These are phyloP conservation scores for Caloenas nicobarica DNA, from an alignment of 2,113 vertebrate species.

Conservation along the genomic window DNA sequence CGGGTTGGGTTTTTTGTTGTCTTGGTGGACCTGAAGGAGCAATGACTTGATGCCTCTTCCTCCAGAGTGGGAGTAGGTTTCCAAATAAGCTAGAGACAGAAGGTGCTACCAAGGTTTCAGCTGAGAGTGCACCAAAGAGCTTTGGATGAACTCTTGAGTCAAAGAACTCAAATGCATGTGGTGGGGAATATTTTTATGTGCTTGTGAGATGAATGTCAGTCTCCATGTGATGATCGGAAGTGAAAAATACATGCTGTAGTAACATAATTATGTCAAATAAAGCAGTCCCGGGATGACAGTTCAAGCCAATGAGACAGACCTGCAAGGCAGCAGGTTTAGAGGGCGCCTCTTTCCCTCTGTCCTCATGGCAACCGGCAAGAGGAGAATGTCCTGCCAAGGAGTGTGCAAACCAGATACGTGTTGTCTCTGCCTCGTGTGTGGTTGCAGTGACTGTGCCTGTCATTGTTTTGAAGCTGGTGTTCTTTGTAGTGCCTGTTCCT, in stretches of 20 bases:
- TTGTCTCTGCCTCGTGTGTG: constrained; percentile 27
- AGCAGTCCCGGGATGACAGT: background rate
- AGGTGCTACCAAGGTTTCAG: background rate
- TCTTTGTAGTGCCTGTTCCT: background rate
- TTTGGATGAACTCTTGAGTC: background rate
- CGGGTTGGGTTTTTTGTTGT: background rate
- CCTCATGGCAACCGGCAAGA: background rate
- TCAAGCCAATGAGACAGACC: background rate
- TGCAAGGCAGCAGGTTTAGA: background rate
- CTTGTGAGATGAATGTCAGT: background rate
- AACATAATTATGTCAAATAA: background rate
- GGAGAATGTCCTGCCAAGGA: background rate
- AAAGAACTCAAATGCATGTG: background rate
- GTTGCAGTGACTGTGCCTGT: background rate
- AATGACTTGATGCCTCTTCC: background rate
- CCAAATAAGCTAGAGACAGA: background rate
- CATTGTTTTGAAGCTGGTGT: background rate
- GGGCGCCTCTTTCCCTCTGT: background rate
- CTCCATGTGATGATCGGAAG: background rate
- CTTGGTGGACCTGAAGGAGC: background rate
- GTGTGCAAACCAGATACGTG: background rate
- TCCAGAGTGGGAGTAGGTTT: background rate
- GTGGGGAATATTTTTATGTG: background rate
- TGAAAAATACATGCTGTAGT: background rate
- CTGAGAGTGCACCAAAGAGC: background rate